Percentiles rank a stretch among this genome's conserved stretches.
Conservation (phyloP, 1,140 invertebrate species). For the Neodiprion pinetum region DNA sequence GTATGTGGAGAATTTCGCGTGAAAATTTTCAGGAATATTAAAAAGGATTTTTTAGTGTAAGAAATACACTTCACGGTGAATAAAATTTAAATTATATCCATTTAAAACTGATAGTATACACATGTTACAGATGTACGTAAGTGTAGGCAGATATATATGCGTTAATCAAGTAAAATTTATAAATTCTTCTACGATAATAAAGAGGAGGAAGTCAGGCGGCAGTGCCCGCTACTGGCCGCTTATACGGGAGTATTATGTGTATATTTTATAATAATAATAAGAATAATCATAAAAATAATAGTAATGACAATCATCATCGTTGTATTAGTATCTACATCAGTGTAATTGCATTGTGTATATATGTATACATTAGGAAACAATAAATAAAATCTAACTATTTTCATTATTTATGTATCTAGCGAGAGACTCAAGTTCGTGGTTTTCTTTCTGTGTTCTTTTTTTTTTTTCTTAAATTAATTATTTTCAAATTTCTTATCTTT, state of each 20-base stretch:
- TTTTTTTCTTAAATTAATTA: conserved; percentile 10
- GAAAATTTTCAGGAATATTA: too few relatives aligned
- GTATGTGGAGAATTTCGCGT: too few relatives aligned
- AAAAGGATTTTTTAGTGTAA: too few relatives aligned
- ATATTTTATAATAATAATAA: conserved; percentile 25
- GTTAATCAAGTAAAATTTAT: too few relatives aligned
- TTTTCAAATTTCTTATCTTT: conserved; percentile 17
- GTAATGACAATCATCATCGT: too few relatives aligned
- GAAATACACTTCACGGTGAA: too few relatives aligned
- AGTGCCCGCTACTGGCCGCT: conserved; percentile 54
- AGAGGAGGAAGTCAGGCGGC: conserved; percentile 42
- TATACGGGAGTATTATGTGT: conserved; percentile 20
- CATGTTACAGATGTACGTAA: too few relatives aligned
- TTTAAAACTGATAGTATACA: too few relatives aligned
- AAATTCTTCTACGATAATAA: conserved; percentile 12
- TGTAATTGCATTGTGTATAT: neutral
- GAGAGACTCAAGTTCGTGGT: neutral
- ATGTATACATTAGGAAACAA: conserved; percentile 47
- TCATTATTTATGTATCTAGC: conserved; percentile 30
- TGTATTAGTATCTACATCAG: too few relatives aligned
- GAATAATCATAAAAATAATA: conserved; percentile 19
- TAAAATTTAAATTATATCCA: too few relatives aligned
- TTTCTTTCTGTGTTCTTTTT: neutral
- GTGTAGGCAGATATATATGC: too few relatives aligned
- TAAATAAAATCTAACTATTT: conserved; percentile 61